These are phyloP conservation scores for Drosophila kikkawai DNA, from an alignment of 1,140 invertebrate genomes.

Conservation along the genomic window DNA sequence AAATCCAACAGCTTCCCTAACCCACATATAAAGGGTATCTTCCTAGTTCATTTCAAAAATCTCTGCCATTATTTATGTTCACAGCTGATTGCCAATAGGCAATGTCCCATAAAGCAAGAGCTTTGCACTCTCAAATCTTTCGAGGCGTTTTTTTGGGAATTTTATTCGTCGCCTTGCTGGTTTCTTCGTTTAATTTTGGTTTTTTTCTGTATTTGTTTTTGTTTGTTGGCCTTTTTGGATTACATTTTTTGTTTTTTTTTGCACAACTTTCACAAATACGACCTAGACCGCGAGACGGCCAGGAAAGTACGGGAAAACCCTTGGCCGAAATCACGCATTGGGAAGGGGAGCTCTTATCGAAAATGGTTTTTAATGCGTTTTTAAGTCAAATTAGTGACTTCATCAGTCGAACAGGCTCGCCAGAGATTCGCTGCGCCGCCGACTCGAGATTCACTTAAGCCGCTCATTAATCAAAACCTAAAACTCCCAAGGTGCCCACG, in stretches of 20 bases:
- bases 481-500: conserved; percentile 54
- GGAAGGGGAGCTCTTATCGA: conserved; percentile 67
- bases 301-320: conserved; percentile 77
- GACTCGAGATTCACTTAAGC: conserved; percentile 74
- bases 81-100: conserved; percentile 52
- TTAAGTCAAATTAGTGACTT: conserved; percentile 83
- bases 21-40: conserved; percentile 1
- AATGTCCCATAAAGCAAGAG: conserved; percentile 46
- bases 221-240: conserved; percentile 27
- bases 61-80: conserved; percentile 32
- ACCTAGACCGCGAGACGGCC: conserved; percentile 42
- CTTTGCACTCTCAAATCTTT: conserved; percentile 45
- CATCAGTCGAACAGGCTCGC: conserved; percentile 67
- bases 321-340: conserved; percentile 39
- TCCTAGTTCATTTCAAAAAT: background rate
- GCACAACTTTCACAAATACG: conserved; percentile 73
- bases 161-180: conserved; percentile 26
- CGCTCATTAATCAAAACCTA: conserved; percentile 77
- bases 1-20: background rate
- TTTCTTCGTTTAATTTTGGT: conserved; percentile 33
- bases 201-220: conserved; percentile 25
- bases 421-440: conserved; percentile 26
- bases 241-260: conserved; percentile 29
- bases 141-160: conserved; percentile 41
- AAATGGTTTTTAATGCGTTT: conserved; percentile 83